Percentiles rank a stretch among this genome's conserved stretches.
phyloP scores from a whole-genome alignment of 2,113 vertebrate species.

The Dendrocopos noguchii region DNA sequence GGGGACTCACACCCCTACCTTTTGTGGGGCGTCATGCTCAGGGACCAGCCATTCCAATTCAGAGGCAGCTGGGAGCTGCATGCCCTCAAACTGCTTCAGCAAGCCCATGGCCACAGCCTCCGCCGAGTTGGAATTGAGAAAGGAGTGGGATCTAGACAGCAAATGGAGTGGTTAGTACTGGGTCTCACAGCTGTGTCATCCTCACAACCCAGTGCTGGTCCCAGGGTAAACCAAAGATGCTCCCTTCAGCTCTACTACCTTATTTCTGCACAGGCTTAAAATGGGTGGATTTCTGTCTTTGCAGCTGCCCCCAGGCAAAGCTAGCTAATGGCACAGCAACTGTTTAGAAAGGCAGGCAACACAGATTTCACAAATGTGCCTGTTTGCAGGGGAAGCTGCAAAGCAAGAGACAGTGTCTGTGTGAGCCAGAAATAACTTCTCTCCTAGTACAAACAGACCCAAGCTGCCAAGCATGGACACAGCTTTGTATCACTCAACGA shows the following conservation, averaged over 20 bases:
- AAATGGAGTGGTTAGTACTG: neutral
- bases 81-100: constrained; percentile 95
- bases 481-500: neutral
- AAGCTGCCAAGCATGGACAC: neutral
- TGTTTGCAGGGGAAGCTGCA: neutral
- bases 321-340: neutral
- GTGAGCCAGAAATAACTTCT: neutral
- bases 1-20: constrained; percentile 76
- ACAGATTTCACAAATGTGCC: neutral
- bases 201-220: neutral
- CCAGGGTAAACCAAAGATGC: neutral
- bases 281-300: neutral
- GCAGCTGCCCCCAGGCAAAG: neutral
- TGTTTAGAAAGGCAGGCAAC: neutral
- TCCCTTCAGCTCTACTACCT: neutral
- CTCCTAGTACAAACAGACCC: neutral
- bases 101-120: constrained; percentile 98
- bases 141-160: constrained; percentile 81
- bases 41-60: constrained; percentile 98
- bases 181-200: neutral
- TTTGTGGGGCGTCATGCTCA: constrained; percentile 94
- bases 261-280: neutral
- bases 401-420: neutral
- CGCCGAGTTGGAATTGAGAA: constrained; percentile 93
- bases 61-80: constrained; percentile 96